Evolutionary conservation across 1,140 invertebrate species (phyloP).

Genomic region (Psilanteris sp.): DNA sequence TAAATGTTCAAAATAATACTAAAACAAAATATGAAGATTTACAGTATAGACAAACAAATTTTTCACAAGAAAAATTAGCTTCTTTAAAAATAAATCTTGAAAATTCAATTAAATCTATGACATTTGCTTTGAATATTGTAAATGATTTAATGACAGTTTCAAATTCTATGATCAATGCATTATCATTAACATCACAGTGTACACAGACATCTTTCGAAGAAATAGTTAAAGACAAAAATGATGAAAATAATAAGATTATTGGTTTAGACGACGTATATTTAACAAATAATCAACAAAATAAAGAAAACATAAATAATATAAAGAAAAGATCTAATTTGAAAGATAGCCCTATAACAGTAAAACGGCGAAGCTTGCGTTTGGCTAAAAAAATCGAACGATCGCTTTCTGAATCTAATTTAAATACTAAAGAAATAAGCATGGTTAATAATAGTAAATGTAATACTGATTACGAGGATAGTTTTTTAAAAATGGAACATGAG

Average conservation of each 20-base stretch:
- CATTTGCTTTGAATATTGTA: constrained; percentile 3
- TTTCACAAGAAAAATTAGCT: neutral
- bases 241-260: neutral
- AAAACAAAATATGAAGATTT: neutral
- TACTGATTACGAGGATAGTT: constrained; percentile 21
- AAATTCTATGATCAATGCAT: neutral
- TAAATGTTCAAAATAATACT: neutral
- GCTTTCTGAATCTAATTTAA: neutral
- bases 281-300: neutral
- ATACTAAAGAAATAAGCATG: neutral
- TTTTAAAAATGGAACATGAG: constrained; percentile 24
- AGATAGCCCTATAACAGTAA: neutral
- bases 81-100: constrained; percentile 1
- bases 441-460: neutral
- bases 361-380: constrained; percentile 31
- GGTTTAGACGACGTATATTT: too few species aligned
- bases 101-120: neutral
- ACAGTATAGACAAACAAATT: neutral
- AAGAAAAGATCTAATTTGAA: neutral
- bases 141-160: neutral
- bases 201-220: constrained; percentile 1
- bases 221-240: too few species aligned
- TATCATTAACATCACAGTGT: neutral
- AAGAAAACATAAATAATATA: neutral
- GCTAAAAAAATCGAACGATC: constrained; percentile 17